Evolutionary conservation across 2,113 vertebrate genomes (phyloP), one percentile per base, ranked within the genome.

Genomic region (Ophiodon elongatus): DNA sequence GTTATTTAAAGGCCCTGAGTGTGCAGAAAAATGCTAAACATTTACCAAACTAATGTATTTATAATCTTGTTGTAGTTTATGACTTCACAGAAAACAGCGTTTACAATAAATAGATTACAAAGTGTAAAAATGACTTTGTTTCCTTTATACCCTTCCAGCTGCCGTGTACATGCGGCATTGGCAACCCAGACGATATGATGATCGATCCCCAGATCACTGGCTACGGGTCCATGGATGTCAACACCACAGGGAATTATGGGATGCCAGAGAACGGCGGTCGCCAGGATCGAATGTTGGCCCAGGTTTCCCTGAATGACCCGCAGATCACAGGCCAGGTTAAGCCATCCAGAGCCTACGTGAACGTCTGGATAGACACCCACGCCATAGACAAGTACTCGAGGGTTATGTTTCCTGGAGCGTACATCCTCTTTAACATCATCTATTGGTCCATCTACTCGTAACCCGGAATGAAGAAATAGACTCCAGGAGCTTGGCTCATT

Each of bases 381-480:
- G 97, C 98, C 88, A 99, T 99, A 66, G 98, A 99, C 93, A 99
- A 98, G 88, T 99, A 99, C 94, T 99, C 98, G 7, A 93, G 98
- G 92, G 96, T 97, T n/a, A 95, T 98, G 89, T 99, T 99, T 73
- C 98, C 98, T 9, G 98, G 96, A 0, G 96, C 98, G 0, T 99
- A 99, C 83, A 96, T 97, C 76, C 96, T 99, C 50, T 99, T 99
- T 89, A 99, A 99, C 79, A 94, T 99, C 94, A 98, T 99, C 96
- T 99, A 99, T 91, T 99, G 98, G 98, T 97, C 97, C 57, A 98
- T 99, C 94, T 99, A 99, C 93, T 98, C 95, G 17, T 99, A 97
- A 93, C 76, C 7, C 0, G 1, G 47, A n/a, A 64, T 35, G 45
- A 63, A 54, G 74, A 54, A 67, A 69, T 23, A 56, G 15, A 85